Percentiles rank a stretch among this genome's conserved stretches.
phyloP scores from a whole-genome alignment of 1,140 invertebrate genomes.

The Drosophila ercepeae region DNA sequence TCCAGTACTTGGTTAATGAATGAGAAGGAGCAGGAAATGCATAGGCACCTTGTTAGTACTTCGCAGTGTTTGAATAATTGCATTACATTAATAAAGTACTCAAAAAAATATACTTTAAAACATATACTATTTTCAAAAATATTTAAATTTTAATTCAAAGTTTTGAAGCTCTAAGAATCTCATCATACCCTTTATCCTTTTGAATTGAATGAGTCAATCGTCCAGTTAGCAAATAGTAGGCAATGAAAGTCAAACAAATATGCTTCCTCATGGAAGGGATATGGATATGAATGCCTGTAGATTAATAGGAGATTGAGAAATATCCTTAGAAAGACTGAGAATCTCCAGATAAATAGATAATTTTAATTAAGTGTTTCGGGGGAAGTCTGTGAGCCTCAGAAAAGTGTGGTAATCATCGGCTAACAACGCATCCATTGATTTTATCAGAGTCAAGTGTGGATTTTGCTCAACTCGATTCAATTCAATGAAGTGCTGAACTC shows the following conservation, averaged over 20 bases:
- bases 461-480: conserved; percentile 48
- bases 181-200: conserved; percentile 12
- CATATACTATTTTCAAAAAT: too few relatives aligned
- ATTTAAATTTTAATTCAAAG: too few relatives aligned
- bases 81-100: too few relatives aligned
- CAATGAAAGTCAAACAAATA: conserved; percentile 75
- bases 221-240: conserved; percentile 60
- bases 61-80: neutral
- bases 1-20: conserved; percentile 25
- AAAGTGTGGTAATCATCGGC: conserved; percentile 58
- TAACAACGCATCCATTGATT: conserved; percentile 61
- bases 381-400: conserved; percentile 31
- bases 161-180: too few relatives aligned
- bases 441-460: conserved; percentile 38
- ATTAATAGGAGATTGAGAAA: conserved; percentile 6
- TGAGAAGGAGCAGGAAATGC: neutral
- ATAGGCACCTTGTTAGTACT: conserved; percentile 3
- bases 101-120: too few relatives aligned
- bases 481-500: conserved; percentile 68
- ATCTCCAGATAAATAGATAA: conserved; percentile 43
- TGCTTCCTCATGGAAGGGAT: conserved; percentile 20
- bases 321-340: neutral
- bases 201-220: neutral
- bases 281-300: conserved; percentile 24
- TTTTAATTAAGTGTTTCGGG: conserved; percentile 53